Base-by-base conservation (phyloP, 2,888 invertebrate species). In the Apamea sordens region DNA sequence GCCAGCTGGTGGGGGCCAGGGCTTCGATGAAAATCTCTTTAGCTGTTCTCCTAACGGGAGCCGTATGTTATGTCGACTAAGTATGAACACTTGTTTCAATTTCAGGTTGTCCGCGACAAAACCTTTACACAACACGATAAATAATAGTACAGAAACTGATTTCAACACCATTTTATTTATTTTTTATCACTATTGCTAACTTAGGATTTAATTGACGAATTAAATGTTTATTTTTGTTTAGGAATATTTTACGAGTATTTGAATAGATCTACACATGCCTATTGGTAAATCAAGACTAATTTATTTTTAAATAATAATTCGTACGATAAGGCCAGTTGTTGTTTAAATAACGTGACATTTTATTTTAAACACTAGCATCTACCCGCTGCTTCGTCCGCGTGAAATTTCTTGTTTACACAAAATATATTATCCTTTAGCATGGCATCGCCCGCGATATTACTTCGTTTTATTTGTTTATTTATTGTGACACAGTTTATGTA, bases 51-150 rank as follows among this genome's bases (percentile, higher is more conserved):
- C 65, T 21, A 89, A 41, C 11, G 82, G 56, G 41, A 71, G 47
- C n/a, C 89, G 79, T 21, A 89, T 75, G 61, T 86, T 86, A 73
- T 89, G 89, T 3, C 89, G 82, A 41, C 89, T 56, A 0, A 89
- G 61, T 77, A 88, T 87, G 3, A 88, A 71, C 0, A 89, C 83
- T 76, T 89, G 89, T 71, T 87, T 88, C 32, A 89, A 64, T 77
- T 73, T 71, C 53, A 87, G 36, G 0, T 36, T 73, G 0, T 73
- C 72, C 18, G 18, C 28, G 1, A 74, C 36, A 3, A 68, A 59
- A 15, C 65, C 76, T 63, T 80, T 36, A 65, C 76, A 80, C 28
- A 72, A 21, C 41, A 75, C 67, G 0, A 77, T 41, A 21, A 59
- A 65, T 76, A 83, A 56, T 47, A 80, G 50, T 47, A 84, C 53